Percentiles rank a stretch among this genome's conserved stretches.
Evolutionary conservation across 2,113 vertebrate species (phyloP).

Genomic region (Nothoprocta pentlandii): DNA sequence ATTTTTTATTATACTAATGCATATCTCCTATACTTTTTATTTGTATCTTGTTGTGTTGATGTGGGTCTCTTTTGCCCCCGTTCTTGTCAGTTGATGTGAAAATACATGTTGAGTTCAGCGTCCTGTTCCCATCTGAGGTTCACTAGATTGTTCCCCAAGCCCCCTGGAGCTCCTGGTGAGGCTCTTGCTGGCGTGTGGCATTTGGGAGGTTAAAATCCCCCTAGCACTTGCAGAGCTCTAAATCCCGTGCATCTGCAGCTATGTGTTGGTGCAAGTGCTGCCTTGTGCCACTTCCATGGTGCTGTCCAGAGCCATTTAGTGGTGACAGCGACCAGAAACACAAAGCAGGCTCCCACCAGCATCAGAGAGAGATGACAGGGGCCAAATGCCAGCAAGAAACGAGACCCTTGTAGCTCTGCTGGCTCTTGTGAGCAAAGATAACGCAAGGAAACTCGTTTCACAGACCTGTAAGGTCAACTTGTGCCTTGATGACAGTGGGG

Average conservation of each 20-base stretch:
- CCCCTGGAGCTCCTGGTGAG: not conserved
- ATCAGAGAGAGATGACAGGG: not conserved
- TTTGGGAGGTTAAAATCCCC: not conserved
- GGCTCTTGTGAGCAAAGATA: not conserved
- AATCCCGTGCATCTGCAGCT: not conserved
- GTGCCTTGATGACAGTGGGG: not conserved
- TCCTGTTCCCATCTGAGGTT: not conserved
- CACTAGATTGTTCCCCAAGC: not conserved
- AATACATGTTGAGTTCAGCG: not conserved
- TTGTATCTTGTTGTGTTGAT: not conserved
- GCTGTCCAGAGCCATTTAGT: not conserved
- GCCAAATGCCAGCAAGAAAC: not conserved
- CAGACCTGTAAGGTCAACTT: not conserved
- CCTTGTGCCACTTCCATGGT: not conserved
- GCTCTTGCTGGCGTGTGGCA: not conserved
- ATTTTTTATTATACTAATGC: too few species aligned
- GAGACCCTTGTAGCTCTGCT: not conserved
- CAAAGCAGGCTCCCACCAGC: not conserved
- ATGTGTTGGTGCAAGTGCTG: not conserved
- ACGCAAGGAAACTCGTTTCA: not conserved
- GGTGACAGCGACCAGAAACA: not conserved
- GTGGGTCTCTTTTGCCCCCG: not conserved
- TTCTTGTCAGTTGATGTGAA: not conserved
- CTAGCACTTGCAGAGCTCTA: not conserved
- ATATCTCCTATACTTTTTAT: not conserved